Evolutionary conservation across 2,888 invertebrate species (phyloP), one percentile per base, ranked within the genome.

Genomic region (Callyntrura sp.): DNA sequence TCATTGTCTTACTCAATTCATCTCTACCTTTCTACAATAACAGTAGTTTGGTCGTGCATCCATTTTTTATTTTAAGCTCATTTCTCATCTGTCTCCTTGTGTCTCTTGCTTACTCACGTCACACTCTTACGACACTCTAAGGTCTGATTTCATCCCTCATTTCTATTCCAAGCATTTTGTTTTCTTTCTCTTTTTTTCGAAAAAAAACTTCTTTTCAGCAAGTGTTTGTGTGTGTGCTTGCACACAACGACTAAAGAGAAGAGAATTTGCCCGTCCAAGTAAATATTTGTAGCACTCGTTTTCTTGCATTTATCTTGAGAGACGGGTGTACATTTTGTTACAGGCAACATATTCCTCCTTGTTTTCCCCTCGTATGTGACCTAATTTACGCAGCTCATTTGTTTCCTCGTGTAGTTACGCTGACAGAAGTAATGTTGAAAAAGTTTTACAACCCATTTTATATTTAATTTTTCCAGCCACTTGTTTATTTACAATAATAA

Each of bases 51-150:
- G 12, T 57, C 51, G 78, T 51, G 62, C 23, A 25, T 12, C 65
- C 35, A 48, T 88, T 88, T 73, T 88, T 70, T 81, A 81, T 82
- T 82, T 87, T 82, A 82, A 73, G 82, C 88, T 73, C 88, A 88
- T 88, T 82, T 88, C 82, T 88, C 88, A 73, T 60, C 88, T 82
- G 82, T 73, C 82, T 78, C 62, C 60, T 23, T 48, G 55, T 85
- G 17, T 62, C 85, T 88, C 82, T 88, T 88, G 60, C 88, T 62
- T 82, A 88, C 88, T 82, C 88, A 82, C 73, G 88, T 88, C 88
- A 88, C 88, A 88, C 73, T 82, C 82, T 88, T 88, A 88, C 88
- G 88, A 88, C 88, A 88, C 88, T 88, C 88, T 62, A 88, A 88
- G 88, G 88, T 62, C 88, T 88, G 88, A 88, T 88, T 88, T 88